A percentile compares a stretch with the other conserved stretches of the same genome.
phyloP scores from a whole-genome alignment of 2,888 invertebrate genomes.

The Andrena bucephala region DNA sequence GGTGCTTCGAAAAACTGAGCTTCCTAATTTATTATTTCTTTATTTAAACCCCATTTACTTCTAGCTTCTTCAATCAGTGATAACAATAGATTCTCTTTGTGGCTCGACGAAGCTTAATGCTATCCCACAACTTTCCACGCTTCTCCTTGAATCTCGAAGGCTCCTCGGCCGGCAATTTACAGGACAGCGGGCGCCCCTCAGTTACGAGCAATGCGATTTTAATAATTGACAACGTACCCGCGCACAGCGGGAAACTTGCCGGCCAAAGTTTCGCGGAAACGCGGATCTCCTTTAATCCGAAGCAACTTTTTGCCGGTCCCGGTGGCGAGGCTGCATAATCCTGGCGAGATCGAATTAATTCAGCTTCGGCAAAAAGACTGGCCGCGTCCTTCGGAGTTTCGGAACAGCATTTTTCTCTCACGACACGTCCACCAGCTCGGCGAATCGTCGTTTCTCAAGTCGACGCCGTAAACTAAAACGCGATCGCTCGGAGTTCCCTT shows the following conservation, averaged over 20 bases:
- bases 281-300: not conserved
- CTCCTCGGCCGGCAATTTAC: not conserved
- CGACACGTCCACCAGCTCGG: not conserved
- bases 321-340: conserved; percentile 15
- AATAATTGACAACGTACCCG: conserved; percentile 39
- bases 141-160: not conserved
- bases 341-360: conserved; percentile 41
- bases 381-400: conserved; percentile 19
- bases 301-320: conserved; percentile 14
- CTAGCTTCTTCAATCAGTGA: no score
- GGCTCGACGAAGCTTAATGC: not conserved
- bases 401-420: conserved; percentile 4
- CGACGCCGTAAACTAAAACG: conserved; percentile 12
- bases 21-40: no score
- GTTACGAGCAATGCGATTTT: conserved; percentile 22
- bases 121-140: not conserved
- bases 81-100: no score
- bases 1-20: not conserved
- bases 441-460: conserved; percentile 30
- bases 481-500: not conserved
- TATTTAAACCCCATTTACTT: no score
- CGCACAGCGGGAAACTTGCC: not conserved
- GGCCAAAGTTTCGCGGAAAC: conserved; percentile 10
- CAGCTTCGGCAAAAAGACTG: conserved; percentile 37
- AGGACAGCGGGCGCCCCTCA: not conserved